phyloP scores from a whole-genome alignment of 2,888 invertebrate species.

The Acanthosoma haemorrhoidale region DNA sequence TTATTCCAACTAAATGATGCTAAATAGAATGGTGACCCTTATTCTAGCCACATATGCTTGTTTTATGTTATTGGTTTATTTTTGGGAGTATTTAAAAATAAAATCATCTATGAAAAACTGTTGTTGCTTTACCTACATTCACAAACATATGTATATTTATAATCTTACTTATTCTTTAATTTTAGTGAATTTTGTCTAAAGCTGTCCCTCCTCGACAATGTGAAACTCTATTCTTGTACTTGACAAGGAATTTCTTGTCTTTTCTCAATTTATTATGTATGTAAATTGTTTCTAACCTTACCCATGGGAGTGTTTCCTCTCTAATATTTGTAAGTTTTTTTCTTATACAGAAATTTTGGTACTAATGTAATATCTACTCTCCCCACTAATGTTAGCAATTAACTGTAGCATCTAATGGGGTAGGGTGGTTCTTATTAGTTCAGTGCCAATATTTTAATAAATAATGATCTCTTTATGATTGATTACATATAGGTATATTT shows the following conservation, averaged over 20 bases:
- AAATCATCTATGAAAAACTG: too few species aligned
- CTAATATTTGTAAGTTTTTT: neutral
- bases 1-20: too few species aligned
- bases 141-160: neutral
- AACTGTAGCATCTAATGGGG: too few species aligned
- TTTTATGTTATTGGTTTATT: too few species aligned
- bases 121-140: too few species aligned
- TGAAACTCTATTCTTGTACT: neutral
- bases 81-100: too few species aligned
- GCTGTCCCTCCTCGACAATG: neutral
- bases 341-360: neutral
- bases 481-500: too few species aligned
- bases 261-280: neutral
- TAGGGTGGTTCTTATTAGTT: too few species aligned
- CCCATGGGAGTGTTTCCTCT: neutral
- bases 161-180: neutral
- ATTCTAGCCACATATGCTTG: too few species aligned
- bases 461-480: too few species aligned
- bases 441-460: too few species aligned
- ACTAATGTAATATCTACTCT: neutral
- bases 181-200: neutral
- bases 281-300: neutral
- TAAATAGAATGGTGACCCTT: too few species aligned
- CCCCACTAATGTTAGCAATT: neutral
- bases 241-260: neutral